A percentile compares a stretch with the other conserved stretches of the same genome.
These are phyloP conservation scores for Bungarus multicinctus DNA, from an alignment of 2,113 vertebrate genomes.

Conservation along the genomic window DNA sequence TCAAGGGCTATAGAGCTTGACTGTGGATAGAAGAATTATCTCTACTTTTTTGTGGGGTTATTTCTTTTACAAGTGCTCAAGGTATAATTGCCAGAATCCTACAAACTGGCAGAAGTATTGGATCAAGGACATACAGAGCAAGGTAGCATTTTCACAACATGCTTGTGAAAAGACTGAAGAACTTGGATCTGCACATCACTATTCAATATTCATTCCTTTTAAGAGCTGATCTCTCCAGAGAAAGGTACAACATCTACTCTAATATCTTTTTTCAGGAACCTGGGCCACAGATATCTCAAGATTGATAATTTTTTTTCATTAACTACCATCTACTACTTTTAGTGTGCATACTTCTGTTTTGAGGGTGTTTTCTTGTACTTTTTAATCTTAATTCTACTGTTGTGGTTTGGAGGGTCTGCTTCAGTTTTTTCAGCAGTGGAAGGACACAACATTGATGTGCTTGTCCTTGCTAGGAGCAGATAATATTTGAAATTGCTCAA, in stretches of 20 bases:
- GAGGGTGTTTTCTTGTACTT: not conserved
- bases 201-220: not conserved
- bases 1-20: not conserved
- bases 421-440: not conserved
- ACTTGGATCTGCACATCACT: not conserved
- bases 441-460: not conserved
- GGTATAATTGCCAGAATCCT: not conserved
- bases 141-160: not conserved
- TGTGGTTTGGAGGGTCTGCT: not conserved
- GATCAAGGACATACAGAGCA: not conserved
- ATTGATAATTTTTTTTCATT: not conserved
- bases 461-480: not conserved
- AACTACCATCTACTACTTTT: not conserved
- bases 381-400: not conserved
- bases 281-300: not conserved
- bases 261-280: slow-evolving; percentile 1
- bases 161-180: not conserved
- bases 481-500: not conserved
- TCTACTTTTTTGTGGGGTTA: not conserved
- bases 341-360: not conserved
- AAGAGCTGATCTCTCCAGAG: not conserved
- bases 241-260: not conserved
- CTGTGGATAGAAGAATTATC: not conserved
- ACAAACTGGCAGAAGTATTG: not conserved
- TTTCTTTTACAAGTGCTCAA: not conserved